phyloP scores from a whole-genome alignment of 2,797 vertebrate species.

The Diplodus puntazzo region DNA sequence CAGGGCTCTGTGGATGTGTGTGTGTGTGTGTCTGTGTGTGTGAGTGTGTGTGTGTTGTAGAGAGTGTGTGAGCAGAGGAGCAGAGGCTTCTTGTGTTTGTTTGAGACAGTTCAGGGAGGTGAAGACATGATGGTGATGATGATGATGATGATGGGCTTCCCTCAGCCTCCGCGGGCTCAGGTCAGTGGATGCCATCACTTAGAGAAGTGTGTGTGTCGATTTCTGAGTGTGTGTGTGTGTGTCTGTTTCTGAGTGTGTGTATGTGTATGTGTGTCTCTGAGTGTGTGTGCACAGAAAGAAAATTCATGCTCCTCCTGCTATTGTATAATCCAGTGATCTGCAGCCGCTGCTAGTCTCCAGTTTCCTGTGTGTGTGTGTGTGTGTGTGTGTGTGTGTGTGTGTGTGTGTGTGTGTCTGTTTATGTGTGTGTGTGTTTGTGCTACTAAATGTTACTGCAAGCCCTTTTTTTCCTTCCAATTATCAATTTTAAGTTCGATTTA shows the following conservation, averaged over 20 bases:
- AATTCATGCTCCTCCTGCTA: constrained; percentile 14
- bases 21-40: constrained; percentile 11
- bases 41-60: not conserved
- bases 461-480: no score
- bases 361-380: constrained; percentile 3
- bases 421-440: no score
- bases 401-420: not conserved
- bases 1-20: not conserved
- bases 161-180: constrained; percentile 71
- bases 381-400: constrained; percentile 10
- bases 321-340: constrained; percentile 18
- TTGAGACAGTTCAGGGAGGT: constrained; percentile 4
- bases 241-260: constrained; percentile 12
- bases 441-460: no score
- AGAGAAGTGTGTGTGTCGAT: constrained; percentile 1
- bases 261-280: constrained; percentile 12
- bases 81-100: not conserved
- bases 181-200: constrained; percentile 62
- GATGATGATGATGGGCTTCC: constrained; percentile 57
- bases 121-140: constrained; percentile 27
- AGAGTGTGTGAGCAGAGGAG: constrained; percentile 10
- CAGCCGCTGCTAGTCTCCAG: not conserved
- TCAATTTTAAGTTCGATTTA: no score
- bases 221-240: constrained; percentile 18
- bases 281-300: constrained; percentile 8